These are phyloP conservation scores for Cheilosia soror DNA, from an alignment of 2,888 invertebrate species.

Conservation along the genomic window DNA sequence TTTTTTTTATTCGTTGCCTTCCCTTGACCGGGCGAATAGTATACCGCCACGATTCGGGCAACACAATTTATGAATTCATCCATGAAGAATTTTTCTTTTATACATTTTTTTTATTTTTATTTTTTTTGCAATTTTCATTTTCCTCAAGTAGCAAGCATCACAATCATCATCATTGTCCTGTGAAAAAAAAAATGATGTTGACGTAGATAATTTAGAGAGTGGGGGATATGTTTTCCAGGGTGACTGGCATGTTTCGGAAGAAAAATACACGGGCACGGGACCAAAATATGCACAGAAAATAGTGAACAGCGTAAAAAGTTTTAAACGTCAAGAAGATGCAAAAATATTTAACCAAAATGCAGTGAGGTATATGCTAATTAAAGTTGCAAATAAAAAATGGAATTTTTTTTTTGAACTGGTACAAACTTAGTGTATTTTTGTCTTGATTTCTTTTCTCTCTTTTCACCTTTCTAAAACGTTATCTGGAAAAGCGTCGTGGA, in stretches of 20 bases:
- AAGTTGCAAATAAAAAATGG: too few species aligned
- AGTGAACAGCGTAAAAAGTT: neutral
- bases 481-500: too few species aligned
- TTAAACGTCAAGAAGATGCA: too few species aligned
- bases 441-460: too few species aligned
- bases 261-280: neutral
- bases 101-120: neutral
- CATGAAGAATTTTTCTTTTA: slow-evolving; percentile 54
- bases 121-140: slow-evolving; percentile 55
- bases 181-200: slow-evolving; percentile 49
- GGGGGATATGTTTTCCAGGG: slow-evolving; percentile 34
- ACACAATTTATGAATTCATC: slow-evolving; percentile 72
- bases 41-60: slow-evolving; percentile 45
- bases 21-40: slow-evolving; percentile 49
- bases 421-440: too few species aligned
- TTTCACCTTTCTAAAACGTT: too few species aligned
- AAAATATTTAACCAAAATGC: too few species aligned
- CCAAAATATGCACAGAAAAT: slow-evolving; percentile 21
- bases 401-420: too few species aligned
- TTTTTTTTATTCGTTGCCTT: neutral
- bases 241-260: slow-evolving; percentile 46
- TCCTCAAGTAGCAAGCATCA: slow-evolving; percentile 65
- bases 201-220: slow-evolving; percentile 52
- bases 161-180: slow-evolving; percentile 51
- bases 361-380: too few species aligned